Evolutionary conservation across 2,888 invertebrate species (phyloP).

Genomic region (Tipula lateralis): DNA sequence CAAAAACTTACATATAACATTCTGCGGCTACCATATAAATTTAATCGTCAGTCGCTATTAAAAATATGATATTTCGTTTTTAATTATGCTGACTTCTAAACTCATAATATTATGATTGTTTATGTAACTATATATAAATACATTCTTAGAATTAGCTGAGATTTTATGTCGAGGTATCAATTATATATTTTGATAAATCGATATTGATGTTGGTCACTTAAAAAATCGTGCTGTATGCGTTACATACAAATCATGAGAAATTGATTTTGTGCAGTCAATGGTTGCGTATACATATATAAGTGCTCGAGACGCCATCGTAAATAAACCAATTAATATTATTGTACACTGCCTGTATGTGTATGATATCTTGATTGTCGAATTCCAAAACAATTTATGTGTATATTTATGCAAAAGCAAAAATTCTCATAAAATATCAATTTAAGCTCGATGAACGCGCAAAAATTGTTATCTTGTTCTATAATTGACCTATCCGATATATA

Average conservation of each 20-base stretch:
- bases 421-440: background rate
- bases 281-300: background rate
- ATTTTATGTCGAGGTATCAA: background rate
- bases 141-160: background rate
- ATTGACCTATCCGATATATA: background rate
- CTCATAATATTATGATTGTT: constrained; percentile 8
- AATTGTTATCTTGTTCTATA: background rate
- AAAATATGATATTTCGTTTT: background rate
- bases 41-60: background rate
- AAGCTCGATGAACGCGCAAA: background rate
- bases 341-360: background rate
- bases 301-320: background rate
- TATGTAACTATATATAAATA: background rate
- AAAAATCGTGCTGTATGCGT: background rate
- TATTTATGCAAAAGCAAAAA: background rate
- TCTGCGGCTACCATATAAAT: background rate
- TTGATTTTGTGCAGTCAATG: background rate
- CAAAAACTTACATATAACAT: background rate
- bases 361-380: background rate
- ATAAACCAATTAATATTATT: background rate
- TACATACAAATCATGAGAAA: background rate
- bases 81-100: background rate
- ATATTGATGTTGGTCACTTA: background rate
- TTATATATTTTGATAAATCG: background rate
- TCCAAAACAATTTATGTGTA: background rate